Evolutionary conservation across 2,888 invertebrate species (phyloP), one percentile per base, ranked within the genome.

Genomic region (Hydriomena furcata): DNA sequence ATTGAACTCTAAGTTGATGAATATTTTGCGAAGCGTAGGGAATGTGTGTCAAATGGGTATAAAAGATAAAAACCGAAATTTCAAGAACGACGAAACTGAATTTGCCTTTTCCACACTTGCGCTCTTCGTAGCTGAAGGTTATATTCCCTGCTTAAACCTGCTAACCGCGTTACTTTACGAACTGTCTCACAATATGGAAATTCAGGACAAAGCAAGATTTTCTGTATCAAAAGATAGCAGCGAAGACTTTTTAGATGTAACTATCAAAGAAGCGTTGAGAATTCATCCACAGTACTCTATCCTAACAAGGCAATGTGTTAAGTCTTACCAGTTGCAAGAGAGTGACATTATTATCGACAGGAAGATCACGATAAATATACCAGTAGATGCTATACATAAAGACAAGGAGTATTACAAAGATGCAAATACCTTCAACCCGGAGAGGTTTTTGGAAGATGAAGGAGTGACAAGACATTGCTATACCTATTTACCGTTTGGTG

Each of bases 81-180:
- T 61, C 8, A 70, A 71, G 32, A 53, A 13, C 12, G 50, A 61
- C 2, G 80, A 84, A 32, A 52, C 61, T n/a, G 81, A 81, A 43
- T 78, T 79, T 43, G 71, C 79, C 5, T 81, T 78, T 70, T 78
- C 84, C 21, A 62, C 77, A 10, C 41, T 87, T 45, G 58, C 73
- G 3, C 68, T 79, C 32, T 86, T 90, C 59, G 69, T 90, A 40
- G 82, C 76, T 36, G 87, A 90, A 64, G 90, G 90, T 8, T 87
- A 86, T 51, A 66, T 82, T 28, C 86, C 90, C 1, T 84, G 84
- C 57, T 60, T 80, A 11, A 81, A 80, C 54, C 55, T 78, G 20
- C 60, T 90, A 23, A 82, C 83, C 20, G 73, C 82, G 7, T 56
- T 87, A 37, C 61, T 88, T 7, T 84, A 73, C 53, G 85, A 90